A percentile compares a stretch with the other conserved stretches of the same genome.
phyloP scores from a whole-genome alignment of 2,888 invertebrate genomes.

The Cosmorhoe ocellata region DNA sequence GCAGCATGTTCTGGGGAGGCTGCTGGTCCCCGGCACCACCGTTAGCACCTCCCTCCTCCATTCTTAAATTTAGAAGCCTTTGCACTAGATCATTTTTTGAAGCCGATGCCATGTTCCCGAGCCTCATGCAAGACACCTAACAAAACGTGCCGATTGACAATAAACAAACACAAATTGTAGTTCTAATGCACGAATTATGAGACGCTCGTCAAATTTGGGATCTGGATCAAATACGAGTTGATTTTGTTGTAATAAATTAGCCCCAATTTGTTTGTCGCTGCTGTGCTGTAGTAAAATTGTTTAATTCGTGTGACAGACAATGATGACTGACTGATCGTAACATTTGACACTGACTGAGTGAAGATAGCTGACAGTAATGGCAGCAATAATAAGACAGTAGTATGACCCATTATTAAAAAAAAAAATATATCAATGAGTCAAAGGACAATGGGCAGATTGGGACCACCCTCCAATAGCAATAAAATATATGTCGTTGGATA shows the following conservation, averaged over 20 bases:
- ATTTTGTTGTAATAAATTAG: conserved; percentile 33
- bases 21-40: conserved; percentile 56
- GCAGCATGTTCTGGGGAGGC: conserved; percentile 78
- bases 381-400: too few species aligned
- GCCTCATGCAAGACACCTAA: conserved; percentile 47
- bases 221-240: conserved; percentile 29
- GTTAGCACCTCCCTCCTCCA: conserved; percentile 52
- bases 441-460: too few species aligned
- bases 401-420: too few species aligned
- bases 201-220: conserved; percentile 14
- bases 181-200: not conserved
- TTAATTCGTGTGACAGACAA: too few species aligned
- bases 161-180: conserved; percentile 7
- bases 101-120: conserved; percentile 64
- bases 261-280: conserved; percentile 1
- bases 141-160: conserved; percentile 39
- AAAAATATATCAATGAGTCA: too few species aligned
- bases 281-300: conserved; percentile 27
- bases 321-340: too few species aligned
- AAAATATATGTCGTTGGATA: too few species aligned
- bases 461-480: too few species aligned
- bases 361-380: too few species aligned
- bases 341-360: too few species aligned
- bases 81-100: conserved; percentile 72
- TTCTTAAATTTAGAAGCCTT: conserved; percentile 62